These are phyloP conservation scores for Otolemur crassicaudatus DNA, from an alignment of 2,797 vertebrate genomes.

Conservation along the genomic window DNA sequence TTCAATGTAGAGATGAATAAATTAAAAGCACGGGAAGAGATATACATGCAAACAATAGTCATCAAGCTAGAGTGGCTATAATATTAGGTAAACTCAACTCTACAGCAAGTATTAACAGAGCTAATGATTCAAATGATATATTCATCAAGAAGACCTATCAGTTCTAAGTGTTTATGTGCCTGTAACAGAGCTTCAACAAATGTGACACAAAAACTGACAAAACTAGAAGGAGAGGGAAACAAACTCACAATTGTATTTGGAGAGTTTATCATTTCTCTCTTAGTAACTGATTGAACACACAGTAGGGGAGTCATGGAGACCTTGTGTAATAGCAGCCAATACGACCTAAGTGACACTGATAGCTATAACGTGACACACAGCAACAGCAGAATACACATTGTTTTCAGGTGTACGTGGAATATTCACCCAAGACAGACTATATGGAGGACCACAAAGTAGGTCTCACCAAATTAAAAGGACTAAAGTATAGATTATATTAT, in stretches of 20 bases:
- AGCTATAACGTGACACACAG: not conserved
- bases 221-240: not conserved
- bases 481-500: not conserved
- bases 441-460: not conserved
- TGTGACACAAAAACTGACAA: not conserved
- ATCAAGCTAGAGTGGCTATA: not conserved
- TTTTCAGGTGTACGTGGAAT: not conserved
- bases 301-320: not conserved
- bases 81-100: not conserved
- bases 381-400: not conserved
- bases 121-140: conserved; percentile 8
- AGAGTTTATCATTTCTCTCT: not conserved
- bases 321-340: not conserved
- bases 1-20: conserved; percentile 11
- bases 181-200: not conserved
- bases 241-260: not conserved
- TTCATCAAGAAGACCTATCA: not conserved
- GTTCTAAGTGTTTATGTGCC: not conserved
- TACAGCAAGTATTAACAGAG: not conserved
- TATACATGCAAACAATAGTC: not conserved
- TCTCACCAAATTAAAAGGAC: not conserved
- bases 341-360: not conserved
- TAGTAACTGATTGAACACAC: not conserved
- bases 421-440: not conserved
- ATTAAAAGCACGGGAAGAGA: not conserved